These are phyloP conservation scores for Anthrax anthrax DNA, from an alignment of 2,888 invertebrate species.

Conservation along the genomic window DNA sequence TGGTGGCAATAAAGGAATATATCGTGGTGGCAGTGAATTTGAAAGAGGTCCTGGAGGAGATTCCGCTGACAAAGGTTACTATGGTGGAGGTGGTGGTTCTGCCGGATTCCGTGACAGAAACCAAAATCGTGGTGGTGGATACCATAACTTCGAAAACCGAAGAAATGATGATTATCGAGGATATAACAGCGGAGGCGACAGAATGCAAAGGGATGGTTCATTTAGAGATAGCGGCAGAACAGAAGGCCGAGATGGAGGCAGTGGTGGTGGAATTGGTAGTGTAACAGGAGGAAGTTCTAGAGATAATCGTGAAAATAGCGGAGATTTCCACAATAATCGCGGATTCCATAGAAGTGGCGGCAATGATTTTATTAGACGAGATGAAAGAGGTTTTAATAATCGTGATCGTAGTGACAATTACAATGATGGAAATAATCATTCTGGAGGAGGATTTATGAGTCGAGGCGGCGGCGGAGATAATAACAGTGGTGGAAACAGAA, in stretches of 20 bases:
- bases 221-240: conserved; percentile 21
- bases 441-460: conserved; percentile 7
- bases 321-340: conserved; percentile 10
- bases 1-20: conserved; percentile 6
- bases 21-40: conserved; percentile 1
- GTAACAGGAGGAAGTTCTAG: too few species aligned
- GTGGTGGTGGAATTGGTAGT: conserved; percentile 1
- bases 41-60: conserved; percentile 16
- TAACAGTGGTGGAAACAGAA: background rate
- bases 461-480: conserved; percentile 4
- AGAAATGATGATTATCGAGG: conserved; percentile 14
- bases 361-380: conserved; percentile 10
- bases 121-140: conserved; percentile 19
- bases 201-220: conserved; percentile 5
- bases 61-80: conserved; percentile 14
- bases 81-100: too few species aligned
- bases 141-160: conserved; percentile 23
- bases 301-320: conserved; percentile 8
- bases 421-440: conserved; percentile 5
- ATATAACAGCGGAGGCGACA: background rate
- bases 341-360: conserved; percentile 9
- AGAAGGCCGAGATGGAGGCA: conserved; percentile 5
- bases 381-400: conserved; percentile 10
- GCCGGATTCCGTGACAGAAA: conserved; percentile 26
- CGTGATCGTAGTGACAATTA: conserved; percentile 11